phyloP scores from a whole-genome alignment of 1,140 invertebrate genomes.

The Drosophila orosa region DNA sequence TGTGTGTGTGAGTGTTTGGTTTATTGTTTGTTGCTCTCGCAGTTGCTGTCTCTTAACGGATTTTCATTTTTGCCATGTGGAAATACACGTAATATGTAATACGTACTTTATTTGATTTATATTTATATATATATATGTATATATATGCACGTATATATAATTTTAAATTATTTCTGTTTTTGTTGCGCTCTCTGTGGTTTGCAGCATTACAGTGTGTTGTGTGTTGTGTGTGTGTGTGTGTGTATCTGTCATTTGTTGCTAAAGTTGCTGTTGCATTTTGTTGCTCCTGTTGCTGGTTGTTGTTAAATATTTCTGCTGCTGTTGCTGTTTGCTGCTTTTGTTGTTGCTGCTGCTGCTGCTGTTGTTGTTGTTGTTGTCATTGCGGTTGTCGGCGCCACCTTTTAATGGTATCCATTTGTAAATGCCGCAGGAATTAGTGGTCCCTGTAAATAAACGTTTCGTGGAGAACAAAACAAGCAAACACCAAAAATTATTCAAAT shows the following conservation, averaged over 20 bases:
- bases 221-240: slow-evolving; percentile 20
- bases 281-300: slow-evolving; percentile 49
- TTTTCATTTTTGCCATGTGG: slow-evolving; percentile 54
- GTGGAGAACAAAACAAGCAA: slow-evolving; percentile 75
- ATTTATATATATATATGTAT: slow-evolving; percentile 36
- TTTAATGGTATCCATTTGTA: slow-evolving; percentile 97
- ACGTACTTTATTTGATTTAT: slow-evolving; percentile 53
- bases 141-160: slow-evolving; percentile 42
- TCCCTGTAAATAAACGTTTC: slow-evolving; percentile 87
- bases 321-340: slow-evolving; percentile 32
- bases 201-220: slow-evolving; percentile 57
- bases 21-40: slow-evolving; percentile 64
- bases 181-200: slow-evolving; percentile 64
- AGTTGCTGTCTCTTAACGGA: slow-evolving; percentile 59
- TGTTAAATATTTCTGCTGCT: slow-evolving; percentile 35
- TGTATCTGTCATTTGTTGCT: slow-evolving; percentile 49
- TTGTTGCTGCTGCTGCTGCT: slow-evolving; percentile 42
- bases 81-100: slow-evolving; percentile 44
- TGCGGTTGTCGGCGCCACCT: slow-evolving; percentile 80
- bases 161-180: slow-evolving; percentile 55
- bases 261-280: slow-evolving; percentile 53
- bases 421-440: slow-evolving; percentile 96
- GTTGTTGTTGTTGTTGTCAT: slow-evolving; percentile 69
- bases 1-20: slow-evolving; percentile 53
- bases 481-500: slow-evolving; percentile 79